Evolutionary conservation across 2,113 vertebrate genomes (phyloP), one percentile per base, ranked within the genome.

Genomic region (Terrapene triunguis): DNA sequence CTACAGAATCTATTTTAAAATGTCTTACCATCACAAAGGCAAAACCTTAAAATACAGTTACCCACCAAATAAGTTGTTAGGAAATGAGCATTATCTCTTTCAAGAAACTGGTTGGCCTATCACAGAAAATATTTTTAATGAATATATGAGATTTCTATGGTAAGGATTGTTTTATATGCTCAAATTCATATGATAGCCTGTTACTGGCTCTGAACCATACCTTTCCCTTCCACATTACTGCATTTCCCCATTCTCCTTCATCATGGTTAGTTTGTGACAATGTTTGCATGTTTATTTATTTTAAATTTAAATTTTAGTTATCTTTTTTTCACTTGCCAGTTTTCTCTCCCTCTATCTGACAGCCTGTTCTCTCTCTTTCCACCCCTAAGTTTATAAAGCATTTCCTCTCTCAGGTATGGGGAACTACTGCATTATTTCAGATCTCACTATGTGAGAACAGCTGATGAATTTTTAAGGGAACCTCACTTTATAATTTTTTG

Each of bases 261-360:
- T 8, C 9, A 54, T 74, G 8, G 3, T 55, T 80, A 38, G 59
- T 16, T 94, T 89, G 84, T 82, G 76, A 12, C 65, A 29, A 69
- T 80, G 0, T 76, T 84, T 24, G 12, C 29, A 53, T 12, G 87
- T 35, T 19, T 59, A 62, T 78, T 65, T 35, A 1, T 62, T 92
- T 87, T 53, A 53, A 6, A 21, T 89, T 44, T 5, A 83, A 44
- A 59, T 29, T 48, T 62, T 89, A 84, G 86, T 94, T 88, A 62
- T 27, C 14, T 24, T 2, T 7, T 17, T 17, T 76, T 25, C 1
- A 5, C 48, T 1, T 11, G 80, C 59, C 81, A 83, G 38, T 74
- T 54, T 62, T 48, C 59, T 50, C 3, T 10, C 25, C 25, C 74
- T 78, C 11, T 76, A 6, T 27, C 42, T 78, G 74, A 47, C 74